Conservation (phyloP, 2,797 vertebrate genomes). For the Gorsachius magnificus region DNA sequence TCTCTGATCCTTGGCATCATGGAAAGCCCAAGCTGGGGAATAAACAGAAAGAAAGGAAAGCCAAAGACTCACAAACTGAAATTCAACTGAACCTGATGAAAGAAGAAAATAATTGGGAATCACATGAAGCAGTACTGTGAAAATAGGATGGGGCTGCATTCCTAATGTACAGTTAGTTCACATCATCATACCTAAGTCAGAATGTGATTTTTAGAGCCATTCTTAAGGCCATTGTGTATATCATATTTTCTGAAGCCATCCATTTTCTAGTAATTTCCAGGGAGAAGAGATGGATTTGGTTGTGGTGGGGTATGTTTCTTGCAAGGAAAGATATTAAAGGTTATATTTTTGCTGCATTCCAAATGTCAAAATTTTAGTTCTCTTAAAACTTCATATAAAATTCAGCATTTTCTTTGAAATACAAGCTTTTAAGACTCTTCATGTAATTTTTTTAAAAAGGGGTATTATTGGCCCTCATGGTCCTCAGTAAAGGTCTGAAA, state of each 20-base stretch:
- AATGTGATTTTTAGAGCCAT: neutral
- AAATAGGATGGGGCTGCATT: neutral
- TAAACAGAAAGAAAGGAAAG: neutral
- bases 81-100: neutral
- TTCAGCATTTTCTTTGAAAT: neutral
- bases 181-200: neutral
- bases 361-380: neutral
- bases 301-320: neutral
- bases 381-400: neutral
- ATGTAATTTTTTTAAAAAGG: neutral
- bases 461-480: neutral
- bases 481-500: neutral
- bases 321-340: neutral
- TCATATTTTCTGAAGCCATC: neutral
- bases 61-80: neutral
- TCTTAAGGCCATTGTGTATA: neutral
- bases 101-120: neutral
- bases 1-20: neutral
- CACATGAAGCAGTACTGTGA: neutral
- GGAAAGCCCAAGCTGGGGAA: neutral
- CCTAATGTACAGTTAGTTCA: neutral
- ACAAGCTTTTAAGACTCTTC: neutral
- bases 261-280: neutral
- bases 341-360: neutral
- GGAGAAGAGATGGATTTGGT: neutral